Evolutionary conservation across 2,113 vertebrate species (phyloP).

Genomic region (Ptilonorhynchus violaceus): DNA sequence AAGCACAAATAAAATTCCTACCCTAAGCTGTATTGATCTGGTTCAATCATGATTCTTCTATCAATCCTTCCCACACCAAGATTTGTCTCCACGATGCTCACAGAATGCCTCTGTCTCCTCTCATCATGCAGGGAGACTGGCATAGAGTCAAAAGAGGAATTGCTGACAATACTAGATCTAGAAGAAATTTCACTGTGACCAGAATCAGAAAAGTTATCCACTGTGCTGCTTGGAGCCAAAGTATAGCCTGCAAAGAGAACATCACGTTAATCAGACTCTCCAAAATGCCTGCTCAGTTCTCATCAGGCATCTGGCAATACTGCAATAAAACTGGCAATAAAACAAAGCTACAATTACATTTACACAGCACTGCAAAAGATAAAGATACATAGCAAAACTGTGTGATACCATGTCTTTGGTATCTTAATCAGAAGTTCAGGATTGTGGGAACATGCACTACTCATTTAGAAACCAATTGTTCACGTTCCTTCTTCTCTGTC

Average conservation of each 20-base stretch:
- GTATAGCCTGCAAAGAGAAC: conserved; percentile 79
- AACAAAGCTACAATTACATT: not conserved
- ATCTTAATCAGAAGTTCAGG: not conserved
- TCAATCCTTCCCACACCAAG: conserved; percentile 83
- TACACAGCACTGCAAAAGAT: not conserved
- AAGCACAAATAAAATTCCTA: conserved; percentile 62
- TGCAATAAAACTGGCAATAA: not conserved
- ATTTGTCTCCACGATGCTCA: conserved; percentile 84
- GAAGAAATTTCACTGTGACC: conserved; percentile 97
- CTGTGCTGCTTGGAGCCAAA: conserved; percentile 80
- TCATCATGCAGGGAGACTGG: conserved; percentile 83
- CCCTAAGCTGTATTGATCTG: conserved; percentile 95
- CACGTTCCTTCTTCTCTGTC: not conserved
- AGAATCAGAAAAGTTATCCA: conserved; percentile 93
- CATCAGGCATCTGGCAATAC: not conserved
- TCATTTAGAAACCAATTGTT: not conserved
- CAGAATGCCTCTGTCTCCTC: conserved; percentile 86
- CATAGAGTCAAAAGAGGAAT: conserved; percentile 93
- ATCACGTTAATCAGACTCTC: not conserved
- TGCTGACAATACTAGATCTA: conserved; percentile 95
- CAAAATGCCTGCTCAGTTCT: not conserved
- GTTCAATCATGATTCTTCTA: conserved; percentile 84
- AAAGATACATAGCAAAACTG: not conserved
- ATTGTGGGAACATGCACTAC: not conserved
- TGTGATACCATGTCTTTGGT: not conserved